Conservation (phyloP, 2,113 vertebrate genomes). For the Alosa alosa region DNA sequence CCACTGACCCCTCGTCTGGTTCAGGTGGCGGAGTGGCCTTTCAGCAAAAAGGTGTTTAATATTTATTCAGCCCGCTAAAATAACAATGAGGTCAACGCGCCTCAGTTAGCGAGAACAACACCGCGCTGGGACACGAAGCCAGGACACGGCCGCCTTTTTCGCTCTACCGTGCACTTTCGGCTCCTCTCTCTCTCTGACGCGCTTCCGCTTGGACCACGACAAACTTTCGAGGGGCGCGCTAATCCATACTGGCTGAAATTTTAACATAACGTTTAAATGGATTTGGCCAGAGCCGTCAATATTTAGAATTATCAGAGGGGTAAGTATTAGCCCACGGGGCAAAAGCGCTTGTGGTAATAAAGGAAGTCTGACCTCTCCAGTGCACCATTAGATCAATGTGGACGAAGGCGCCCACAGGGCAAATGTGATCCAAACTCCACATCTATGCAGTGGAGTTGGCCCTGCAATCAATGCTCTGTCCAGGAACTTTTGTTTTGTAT, state of each 20-base stretch:
- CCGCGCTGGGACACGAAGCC: neutral
- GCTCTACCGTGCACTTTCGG: neutral
- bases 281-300: neutral
- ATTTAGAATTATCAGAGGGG: slow-evolving; percentile 5
- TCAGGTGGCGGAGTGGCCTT: slow-evolving; percentile 8
- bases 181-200: neutral
- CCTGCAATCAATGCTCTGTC: neutral
- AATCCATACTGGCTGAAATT: neutral
- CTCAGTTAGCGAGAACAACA: slow-evolving; percentile 7
- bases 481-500: neutral
- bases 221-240: neutral
- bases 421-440: neutral
- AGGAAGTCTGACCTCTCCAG: slow-evolving; percentile 7
- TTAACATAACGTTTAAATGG: neutral
- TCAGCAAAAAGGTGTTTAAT: neutral
- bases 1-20: neutral
- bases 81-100: slow-evolving; percentile 20
- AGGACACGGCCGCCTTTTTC: neutral
- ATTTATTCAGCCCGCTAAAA: slow-evolving; percentile 16
- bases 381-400: neutral
- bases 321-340: neutral
- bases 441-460: neutral
- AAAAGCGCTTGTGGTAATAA: slow-evolving; percentile 9
- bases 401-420: neutral
- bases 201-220: neutral